These are phyloP conservation scores for Cosmia trapezina DNA, from an alignment of 2,888 invertebrate species.

Conservation along the genomic window DNA sequence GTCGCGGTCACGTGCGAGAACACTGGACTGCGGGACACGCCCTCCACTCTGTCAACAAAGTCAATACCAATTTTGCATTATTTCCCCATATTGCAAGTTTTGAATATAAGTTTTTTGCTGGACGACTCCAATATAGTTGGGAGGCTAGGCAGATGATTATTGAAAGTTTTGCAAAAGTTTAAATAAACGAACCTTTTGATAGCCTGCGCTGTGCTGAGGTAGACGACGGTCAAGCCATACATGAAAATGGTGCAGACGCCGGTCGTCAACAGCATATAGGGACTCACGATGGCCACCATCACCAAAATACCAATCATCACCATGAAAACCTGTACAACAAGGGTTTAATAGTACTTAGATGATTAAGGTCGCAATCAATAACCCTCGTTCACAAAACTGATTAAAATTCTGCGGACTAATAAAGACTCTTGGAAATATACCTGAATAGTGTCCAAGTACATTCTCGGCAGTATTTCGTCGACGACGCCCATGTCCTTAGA, in stretches of 20 bases:
- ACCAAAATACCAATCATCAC: slow-evolving; percentile 93
- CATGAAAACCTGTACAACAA: slow-evolving; percentile 90
- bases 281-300: slow-evolving; percentile 93
- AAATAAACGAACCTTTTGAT: slow-evolving; percentile 89
- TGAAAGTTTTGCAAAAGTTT: neutral
- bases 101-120: no score
- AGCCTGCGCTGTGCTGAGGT: slow-evolving; percentile 93
- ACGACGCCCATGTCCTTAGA: slow-evolving; percentile 96
- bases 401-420: neutral
- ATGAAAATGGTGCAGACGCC: slow-evolving; percentile 91
- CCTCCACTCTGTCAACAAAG: slow-evolving; percentile 79
- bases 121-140: no score
- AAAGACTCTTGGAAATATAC: slow-evolving; percentile 66
- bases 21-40: slow-evolving; percentile 94
- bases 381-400: neutral
- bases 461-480: slow-evolving; percentile 93
- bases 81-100: neutral
- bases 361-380: neutral
- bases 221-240: slow-evolving; percentile 92
- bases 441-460: slow-evolving; percentile 92
- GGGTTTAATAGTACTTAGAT: neutral
- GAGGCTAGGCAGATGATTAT: neutral
- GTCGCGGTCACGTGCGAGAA: slow-evolving; percentile 95
- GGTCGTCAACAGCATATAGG: slow-evolving; percentile 92
- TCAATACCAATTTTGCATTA: neutral